These are phyloP conservation scores for Apostichopus californicus DNA, from an alignment of 35 echinoderm and acorn worm genomes.

Conservation along the genomic window DNA sequence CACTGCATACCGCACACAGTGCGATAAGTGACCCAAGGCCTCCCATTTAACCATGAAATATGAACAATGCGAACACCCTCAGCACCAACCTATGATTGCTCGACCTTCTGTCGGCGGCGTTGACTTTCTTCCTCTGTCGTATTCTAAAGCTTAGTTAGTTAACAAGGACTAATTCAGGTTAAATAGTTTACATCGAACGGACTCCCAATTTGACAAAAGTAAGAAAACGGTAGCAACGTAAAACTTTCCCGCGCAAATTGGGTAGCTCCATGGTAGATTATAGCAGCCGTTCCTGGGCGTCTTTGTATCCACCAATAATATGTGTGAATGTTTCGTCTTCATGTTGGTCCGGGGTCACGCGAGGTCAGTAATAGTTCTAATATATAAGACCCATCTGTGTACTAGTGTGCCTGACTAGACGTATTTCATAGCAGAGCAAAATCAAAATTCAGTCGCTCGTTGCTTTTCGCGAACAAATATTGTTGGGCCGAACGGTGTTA, in stretches of 20 bases:
- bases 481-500: background rate
- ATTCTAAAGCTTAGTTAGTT: background rate
- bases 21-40: constrained; percentile 15
- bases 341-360: constrained; percentile 37
- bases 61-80: constrained; percentile 12
- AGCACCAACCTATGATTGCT: background rate
- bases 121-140: background rate
- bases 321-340: constrained; percentile 42
- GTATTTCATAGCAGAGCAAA: background rate
- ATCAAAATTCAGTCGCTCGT: background rate
- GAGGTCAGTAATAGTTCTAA: constrained; percentile 9
- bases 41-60: constrained; percentile 17
- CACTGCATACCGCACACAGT: constrained; percentile 29
- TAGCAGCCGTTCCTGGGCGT: background rate
- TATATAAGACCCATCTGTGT: constrained; percentile 28
- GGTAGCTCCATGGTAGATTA: background rate
- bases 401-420: background rate
- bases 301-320: background rate
- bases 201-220: background rate
- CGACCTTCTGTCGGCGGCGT: background rate
- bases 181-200: background rate
- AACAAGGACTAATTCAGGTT: background rate
- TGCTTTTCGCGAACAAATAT: background rate
- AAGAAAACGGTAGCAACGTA: background rate
- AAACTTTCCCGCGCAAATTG: background rate